phyloP scores from a whole-genome alignment of 2,797 vertebrate genomes.

The Borostomias antarcticus region DNA sequence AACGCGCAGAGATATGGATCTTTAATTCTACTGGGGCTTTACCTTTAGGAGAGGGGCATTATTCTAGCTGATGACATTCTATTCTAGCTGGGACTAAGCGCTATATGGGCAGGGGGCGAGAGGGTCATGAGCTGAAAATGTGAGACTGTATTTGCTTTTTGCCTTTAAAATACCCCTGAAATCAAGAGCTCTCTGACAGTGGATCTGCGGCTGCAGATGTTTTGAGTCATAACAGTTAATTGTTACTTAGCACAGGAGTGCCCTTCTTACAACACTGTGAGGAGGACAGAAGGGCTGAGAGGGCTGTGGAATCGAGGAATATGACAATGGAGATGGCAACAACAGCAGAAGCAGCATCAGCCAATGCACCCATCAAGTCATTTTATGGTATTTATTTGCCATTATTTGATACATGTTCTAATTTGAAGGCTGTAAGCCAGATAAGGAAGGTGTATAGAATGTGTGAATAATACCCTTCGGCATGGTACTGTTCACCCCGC shows the following conservation, averaged over 20 bases:
- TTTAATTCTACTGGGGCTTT: conserved; percentile 7
- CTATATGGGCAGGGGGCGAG: too few species aligned
- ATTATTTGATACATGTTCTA: too few species aligned
- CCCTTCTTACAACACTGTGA: background rate
- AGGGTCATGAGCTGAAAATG: too few species aligned
- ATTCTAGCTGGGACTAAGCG: conserved; percentile 5
- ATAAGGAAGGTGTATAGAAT: too few species aligned
- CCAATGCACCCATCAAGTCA: too few species aligned
- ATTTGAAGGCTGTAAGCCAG: too few species aligned
- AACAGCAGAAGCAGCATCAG: background rate
- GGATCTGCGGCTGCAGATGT: background rate
- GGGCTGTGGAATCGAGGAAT: background rate
- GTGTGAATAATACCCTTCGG: too few species aligned
- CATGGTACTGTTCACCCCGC: too few species aligned
- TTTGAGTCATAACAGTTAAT: background rate
- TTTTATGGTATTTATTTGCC: too few species aligned
- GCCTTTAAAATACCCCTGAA: background rate
- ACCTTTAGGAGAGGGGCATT: conserved; percentile 3
- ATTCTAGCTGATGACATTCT: too few species aligned
- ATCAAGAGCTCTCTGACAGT: background rate
- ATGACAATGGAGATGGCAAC: background rate
- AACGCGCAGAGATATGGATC: conserved; percentile 20
- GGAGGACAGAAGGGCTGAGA: background rate
- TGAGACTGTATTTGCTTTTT: too few species aligned
- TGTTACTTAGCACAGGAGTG: conserved; percentile 1